Percentiles rank a stretch among this genome's conserved stretches.
These are phyloP conservation scores for Cheiracanthium punctorium DNA, from an alignment of 2,888 invertebrate genomes.

Conservation along the genomic window DNA sequence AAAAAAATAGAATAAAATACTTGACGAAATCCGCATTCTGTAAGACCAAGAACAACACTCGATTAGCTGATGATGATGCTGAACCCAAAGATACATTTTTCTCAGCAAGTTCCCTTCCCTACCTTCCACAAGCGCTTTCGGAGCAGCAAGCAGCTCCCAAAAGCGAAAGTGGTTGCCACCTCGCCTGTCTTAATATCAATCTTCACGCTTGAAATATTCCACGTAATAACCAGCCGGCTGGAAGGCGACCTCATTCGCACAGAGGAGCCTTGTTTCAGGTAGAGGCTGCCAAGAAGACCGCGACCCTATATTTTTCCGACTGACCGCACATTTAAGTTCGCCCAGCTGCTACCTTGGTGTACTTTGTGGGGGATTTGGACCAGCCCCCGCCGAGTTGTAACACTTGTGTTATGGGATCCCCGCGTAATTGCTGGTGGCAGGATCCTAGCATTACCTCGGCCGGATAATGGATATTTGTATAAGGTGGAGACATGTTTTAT, in stretches of 20 bases:
- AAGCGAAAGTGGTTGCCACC: slow-evolving; percentile 46
- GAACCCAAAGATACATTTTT: no score
- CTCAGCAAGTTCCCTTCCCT: no score
- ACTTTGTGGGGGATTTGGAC: not conserved
- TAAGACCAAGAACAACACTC: no score
- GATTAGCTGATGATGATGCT: no score
- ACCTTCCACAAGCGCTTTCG: no score
- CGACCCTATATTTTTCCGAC: slow-evolving; percentile 53
- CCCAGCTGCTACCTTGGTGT: slow-evolving; percentile 26
- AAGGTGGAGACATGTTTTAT: slow-evolving; percentile 15
- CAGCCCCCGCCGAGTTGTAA: not conserved
- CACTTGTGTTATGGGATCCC: not conserved
- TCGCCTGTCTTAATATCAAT: slow-evolving; percentile 59
- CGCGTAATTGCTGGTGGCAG: not conserved
- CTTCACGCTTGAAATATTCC: slow-evolving; percentile 58
- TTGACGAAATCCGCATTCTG: no score
- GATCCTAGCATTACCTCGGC: not conserved
- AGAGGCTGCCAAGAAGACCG: slow-evolving; percentile 33
- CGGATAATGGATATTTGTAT: not conserved
- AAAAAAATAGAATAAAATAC: no score
- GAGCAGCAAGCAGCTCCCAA: slow-evolving; percentile 19
- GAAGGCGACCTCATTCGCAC: slow-evolving; percentile 30
- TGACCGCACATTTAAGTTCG: slow-evolving; percentile 55
- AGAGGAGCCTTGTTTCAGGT: slow-evolving; percentile 28
- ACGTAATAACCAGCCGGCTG: slow-evolving; percentile 58